Base-by-base conservation (phyloP, 2,888 invertebrate genomes). In the Poecilus cupreus region DNA sequence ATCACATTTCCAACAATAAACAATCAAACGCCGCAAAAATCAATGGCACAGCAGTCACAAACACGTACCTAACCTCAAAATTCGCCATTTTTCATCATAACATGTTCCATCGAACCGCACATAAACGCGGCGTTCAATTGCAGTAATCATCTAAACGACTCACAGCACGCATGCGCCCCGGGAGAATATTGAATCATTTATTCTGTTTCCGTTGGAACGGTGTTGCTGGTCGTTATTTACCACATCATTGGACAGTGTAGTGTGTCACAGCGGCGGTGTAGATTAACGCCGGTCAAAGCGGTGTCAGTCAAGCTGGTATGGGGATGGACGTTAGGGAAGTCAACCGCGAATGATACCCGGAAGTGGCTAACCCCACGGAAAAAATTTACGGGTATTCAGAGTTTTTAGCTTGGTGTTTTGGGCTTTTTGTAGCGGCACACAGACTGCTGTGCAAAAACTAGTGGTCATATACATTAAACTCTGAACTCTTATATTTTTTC, bases 181-280 rank as follows among this genome's bases (percentile, higher is more conserved):
- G 37, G 18, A 10, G 11, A 5, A 32, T 39, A 76, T 76, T 76
- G 54, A 76, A 76, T 54, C 76, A 76, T 57, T 57, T 57, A 76
- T 76, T 64, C 78, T 13, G 43, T 77, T 74, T 74, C 57, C 57
- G 39, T 16, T 20, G 37, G 78, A 32, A 60, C 60, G 60, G 60
- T 20, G 24, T 49, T 20, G 26, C 32, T 32, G 20, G 72, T 13
- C 5, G 76, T 78, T 78, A 78, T 78, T 78, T 78, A 57, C 78
- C 60, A 26, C 78, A 64, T 49, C 77, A 60, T n/a, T 77, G 77
- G 57, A 60, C 37, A 20, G 37, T 20, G 20, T 51, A 75, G 37
- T 54, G 32, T 54, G 54, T 37, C 20, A 60, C 26, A 60, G 11
- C 43, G n/a, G n/a, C 43, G 60, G 11, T 68, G 64, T 32, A 24